These are phyloP conservation scores for Drosophila anomalata DNA, from an alignment of 2,888 invertebrate genomes.

Conservation along the genomic window DNA sequence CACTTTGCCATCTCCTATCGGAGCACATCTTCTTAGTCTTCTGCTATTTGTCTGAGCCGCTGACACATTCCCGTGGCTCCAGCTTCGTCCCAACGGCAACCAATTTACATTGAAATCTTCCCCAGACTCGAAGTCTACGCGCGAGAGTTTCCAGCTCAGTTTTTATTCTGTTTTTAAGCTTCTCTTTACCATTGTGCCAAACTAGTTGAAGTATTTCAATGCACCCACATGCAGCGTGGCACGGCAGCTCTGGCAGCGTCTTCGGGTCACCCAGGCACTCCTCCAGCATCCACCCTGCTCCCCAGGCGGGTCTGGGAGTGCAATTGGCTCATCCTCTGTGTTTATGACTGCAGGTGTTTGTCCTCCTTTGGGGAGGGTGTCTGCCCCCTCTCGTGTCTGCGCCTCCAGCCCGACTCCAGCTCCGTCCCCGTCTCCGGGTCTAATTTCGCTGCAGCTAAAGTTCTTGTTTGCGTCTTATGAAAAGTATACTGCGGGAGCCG, in stretches of 20 bases:
- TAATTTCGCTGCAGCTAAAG: slow-evolving; percentile 75
- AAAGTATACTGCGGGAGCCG: slow-evolving; percentile 47
- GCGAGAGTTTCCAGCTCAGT: slow-evolving; percentile 25
- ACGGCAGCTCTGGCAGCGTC: slow-evolving; percentile 47
- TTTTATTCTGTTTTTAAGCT: slow-evolving; percentile 26
- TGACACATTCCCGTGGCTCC: slow-evolving; percentile 67
- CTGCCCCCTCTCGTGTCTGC: slow-evolving; percentile 7
- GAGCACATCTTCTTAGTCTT: slow-evolving; percentile 6
- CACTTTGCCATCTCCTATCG: neutral
- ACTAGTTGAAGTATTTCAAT: slow-evolving; percentile 73
- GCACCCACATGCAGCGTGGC: slow-evolving; percentile 64
- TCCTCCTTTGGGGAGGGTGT: slow-evolving; percentile 24
- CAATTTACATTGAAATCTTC: slow-evolving; percentile 71
- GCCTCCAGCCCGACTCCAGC: slow-evolving; percentile 65
- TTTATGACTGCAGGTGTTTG: slow-evolving; percentile 73
- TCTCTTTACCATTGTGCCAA: slow-evolving; percentile 39
- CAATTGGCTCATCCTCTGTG: slow-evolving; percentile 40
- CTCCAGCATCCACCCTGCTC: slow-evolving; percentile 31
- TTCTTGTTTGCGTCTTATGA: slow-evolving; percentile 74
- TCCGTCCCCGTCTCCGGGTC: slow-evolving; percentile 36
- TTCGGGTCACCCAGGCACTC: slow-evolving; percentile 35
- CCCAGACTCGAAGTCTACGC: slow-evolving; percentile 25
- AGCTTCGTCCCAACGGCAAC: slow-evolving; percentile 49
- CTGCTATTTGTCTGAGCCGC: slow-evolving; percentile 58
- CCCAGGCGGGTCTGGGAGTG: slow-evolving; percentile 10